These are phyloP conservation scores for Lipophrys pholis DNA, from an alignment of 2,113 vertebrate genomes.

Conservation along the genomic window DNA sequence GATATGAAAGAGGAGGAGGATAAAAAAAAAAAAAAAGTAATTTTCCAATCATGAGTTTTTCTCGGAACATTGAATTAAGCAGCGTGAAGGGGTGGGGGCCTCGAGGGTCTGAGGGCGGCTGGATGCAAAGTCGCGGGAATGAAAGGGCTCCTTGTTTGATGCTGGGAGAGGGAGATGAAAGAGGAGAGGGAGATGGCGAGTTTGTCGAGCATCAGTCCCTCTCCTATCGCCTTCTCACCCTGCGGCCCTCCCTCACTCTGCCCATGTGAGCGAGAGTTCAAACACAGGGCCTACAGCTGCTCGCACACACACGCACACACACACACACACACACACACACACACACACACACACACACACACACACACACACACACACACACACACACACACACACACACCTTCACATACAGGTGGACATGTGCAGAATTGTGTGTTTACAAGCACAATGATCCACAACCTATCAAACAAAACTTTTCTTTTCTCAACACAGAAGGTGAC, in stretches of 20 bases:
- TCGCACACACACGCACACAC: conserved; percentile 4
- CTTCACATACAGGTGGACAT: not conserved
- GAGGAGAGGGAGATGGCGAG: conserved; percentile 77
- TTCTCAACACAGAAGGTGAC: too few species aligned
- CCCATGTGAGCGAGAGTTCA: conserved; percentile 83
- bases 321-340: too few species aligned
- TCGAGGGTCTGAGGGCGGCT: conserved; percentile 75
- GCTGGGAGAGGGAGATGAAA: conserved; percentile 81
- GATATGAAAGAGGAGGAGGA: conserved; percentile 57
- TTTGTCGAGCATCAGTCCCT: conserved; percentile 74
- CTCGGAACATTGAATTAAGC: conserved; percentile 87
- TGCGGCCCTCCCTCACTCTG: conserved; percentile 70
- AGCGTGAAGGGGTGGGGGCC: conserved; percentile 79
- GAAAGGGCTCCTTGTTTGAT: conserved; percentile 82
- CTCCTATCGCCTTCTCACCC: conserved; percentile 75
- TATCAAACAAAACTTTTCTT: not conserved
- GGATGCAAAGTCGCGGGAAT: conserved; percentile 78
- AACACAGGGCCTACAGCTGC: conserved; percentile 76
- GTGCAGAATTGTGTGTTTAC: too few species aligned
- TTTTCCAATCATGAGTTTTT: conserved; percentile 86
- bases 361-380: conserved; percentile 23
- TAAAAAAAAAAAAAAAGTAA: conserved; percentile 72
- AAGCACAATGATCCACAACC: not conserved
- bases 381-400: too few species aligned
- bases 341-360: not conserved